Base-by-base conservation (phyloP, 2,888 invertebrate species). In the Steinernema hermaphroditum region DNA sequence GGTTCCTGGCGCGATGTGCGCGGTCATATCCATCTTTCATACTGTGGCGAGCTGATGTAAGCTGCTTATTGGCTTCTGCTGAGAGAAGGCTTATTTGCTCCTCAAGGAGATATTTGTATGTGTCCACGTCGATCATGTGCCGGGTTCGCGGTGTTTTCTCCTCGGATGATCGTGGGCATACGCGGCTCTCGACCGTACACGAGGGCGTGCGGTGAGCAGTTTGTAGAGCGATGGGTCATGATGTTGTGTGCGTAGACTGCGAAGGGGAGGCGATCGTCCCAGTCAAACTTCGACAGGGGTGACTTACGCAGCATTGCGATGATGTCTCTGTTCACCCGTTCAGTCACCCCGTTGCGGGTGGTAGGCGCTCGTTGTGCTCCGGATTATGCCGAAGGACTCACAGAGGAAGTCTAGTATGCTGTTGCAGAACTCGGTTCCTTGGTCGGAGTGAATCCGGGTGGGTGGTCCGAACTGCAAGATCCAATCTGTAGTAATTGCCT, bases 381-480 rank as follows among this genome's bases (percentile, higher is more conserved):
- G 74, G 0, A 70, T 70, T 2, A 77, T 74, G 0, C 72, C 34
- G 1, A 81, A 41, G 73, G 72, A 27, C 32, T 72, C 29, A n/a
- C 69, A 72, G 2, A 83, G 62, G 0, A 54, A 34, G 34, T 43
- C 12, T 41, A 78, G 43, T 0, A 41, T 43, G 0, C 49, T 70
- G 0, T 71, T 69, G 1, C 50, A 37, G 68, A 85, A 85, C 32
- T 75, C 74, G 0, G 70, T 54, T 4, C 82, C 85, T 19, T 75
- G 73, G 71, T 86, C 85, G 0, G 79, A 74, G 16, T 82, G 71
- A 6, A 86, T 41, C 41, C 71, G 41, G 0, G 49, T 41, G 9
- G 82, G 83, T 16, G 72, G 50, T 2, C 81, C 81, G 73, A 77
- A 76, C 24, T 75, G 68, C 14, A 72, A 70, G 8, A 82, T 73